Base-by-base conservation (phyloP, 2,797 vertebrate genomes). In the Halcyon smyrnensis region DNA sequence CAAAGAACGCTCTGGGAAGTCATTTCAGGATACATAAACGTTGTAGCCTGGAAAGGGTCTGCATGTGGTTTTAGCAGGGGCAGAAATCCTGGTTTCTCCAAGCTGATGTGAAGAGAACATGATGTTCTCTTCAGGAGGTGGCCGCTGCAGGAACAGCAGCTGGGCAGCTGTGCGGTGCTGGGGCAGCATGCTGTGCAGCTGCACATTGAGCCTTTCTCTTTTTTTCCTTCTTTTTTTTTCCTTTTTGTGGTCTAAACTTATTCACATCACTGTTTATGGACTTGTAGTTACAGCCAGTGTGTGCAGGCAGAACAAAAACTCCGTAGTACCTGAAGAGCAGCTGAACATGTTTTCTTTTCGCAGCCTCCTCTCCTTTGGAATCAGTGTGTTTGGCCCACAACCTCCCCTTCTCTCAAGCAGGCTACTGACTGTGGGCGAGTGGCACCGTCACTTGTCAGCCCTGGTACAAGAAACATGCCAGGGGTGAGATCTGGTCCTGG, bases 1-100 rank as follows among this genome's bases (percentile, higher is more conserved):
- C 74, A 94, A 65, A 83, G 88, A 93, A 82, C 0, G 0, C 80
- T 70, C 77, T 73, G 74, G 83, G 75, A 96, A 92, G 90, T 95
- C 90, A 89, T 95, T 84, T 96, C 84, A 84, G 96, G 96, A 93
- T 90, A 87, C 77, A 17, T 62, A 46, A 23, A 84, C 84, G 59
- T 59, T 68, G 54, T 64, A 88, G 90, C 57, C 83, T 90, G 63
- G 70, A 88, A 90, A 57, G 73, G 76, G 77, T 53, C 90, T 95
- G 14, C 77, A 78, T 93, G 90, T 87, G 88, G 86, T 84, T 93
- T 89, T 20, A 85, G 73, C 77, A 79, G 92, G 89, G 81, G 92
- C 93, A 93, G 15, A 86, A 90, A 39, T 82, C 41, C 94, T 64
- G 69, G 60, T 53, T 89, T 27, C 75, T 82, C 2, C 1, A n/a